Evolutionary conservation across 2,113 vertebrate species (phyloP), one percentile per base, ranked within the genome.

Genomic region (Meriones unguiculatus): DNA sequence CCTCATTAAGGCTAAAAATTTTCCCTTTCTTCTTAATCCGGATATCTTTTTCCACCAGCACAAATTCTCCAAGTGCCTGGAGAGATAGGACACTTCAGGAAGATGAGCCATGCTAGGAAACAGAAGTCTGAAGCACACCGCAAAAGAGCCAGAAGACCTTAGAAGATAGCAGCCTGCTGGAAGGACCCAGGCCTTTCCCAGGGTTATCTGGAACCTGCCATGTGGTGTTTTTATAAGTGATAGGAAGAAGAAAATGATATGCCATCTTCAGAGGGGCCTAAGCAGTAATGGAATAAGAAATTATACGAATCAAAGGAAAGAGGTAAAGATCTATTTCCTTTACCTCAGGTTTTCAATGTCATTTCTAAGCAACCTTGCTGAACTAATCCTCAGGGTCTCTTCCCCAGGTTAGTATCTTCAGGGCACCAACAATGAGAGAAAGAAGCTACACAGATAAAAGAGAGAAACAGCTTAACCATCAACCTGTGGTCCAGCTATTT

Each of bases 1-100:
- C 99, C 96, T 99, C 99, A n/a, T 99, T 99, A 59, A 99, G 95
- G 95, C 99, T 99, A 98, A 99, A 99, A 94, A 99, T 99, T 96
- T 99, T 99, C 32, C 99, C 99, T 93, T 99, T 99, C 96, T 98
- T 99, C 98, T 99, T 99, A 87, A 99, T 99, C 98, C 97, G 99
- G 93, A 99, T 98, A 87, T 99, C 99, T 98, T 98, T 99, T 95
- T 99, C 99, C 22, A 99, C 99, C 97, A 99, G 98, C 98, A 99
- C 99, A 98, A 99, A 99, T 97, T 99, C 99, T 38, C 99, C 99
- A 0, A 99, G 98, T 86, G 98, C 99, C 99, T 99, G 69, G 87
- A 90, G 18, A 97, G 75, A 92, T 87, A 4, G 78, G 46, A 94
- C 94, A 87, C 25, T 67, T 52, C 13, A 35, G 35, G 59, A 97